Conservation (phyloP, 2,113 vertebrate species). For the Aphelocoma coerulescens region DNA sequence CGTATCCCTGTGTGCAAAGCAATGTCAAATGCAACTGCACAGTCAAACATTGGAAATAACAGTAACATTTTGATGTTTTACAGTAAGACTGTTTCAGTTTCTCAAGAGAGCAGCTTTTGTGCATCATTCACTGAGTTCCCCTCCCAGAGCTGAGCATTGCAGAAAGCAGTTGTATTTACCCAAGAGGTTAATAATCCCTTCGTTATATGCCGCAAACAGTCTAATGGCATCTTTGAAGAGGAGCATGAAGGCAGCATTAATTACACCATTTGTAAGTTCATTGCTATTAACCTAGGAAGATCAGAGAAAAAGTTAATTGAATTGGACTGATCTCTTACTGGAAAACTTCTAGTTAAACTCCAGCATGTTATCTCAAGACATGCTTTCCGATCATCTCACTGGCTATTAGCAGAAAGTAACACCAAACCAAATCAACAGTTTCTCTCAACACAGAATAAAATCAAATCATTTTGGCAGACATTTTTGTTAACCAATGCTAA, state of each 20-base stretch:
- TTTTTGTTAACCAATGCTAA: not conserved
- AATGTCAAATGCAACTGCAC: not conserved
- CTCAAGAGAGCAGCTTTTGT: not conserved
- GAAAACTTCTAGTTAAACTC: not conserved
- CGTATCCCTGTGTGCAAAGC: not conserved
- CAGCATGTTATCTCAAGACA: not conserved
- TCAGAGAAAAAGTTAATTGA: conserved; percentile 14
- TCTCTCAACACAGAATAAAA: not conserved
- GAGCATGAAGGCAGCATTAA: conserved; percentile 99
- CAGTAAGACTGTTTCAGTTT: not conserved
- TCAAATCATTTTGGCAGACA: not conserved
- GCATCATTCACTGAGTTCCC: not conserved
- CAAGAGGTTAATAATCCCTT: conserved; percentile 97
- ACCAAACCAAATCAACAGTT: not conserved
- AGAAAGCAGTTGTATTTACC: conserved; percentile 75
- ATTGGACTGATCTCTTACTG: not conserved
- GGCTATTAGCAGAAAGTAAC: not conserved
- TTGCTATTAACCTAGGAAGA: conserved; percentile 91
- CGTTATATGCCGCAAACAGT: conserved; percentile 97
- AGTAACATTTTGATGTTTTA: not conserved
- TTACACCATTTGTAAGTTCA: conserved; percentile 97
- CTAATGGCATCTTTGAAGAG: conserved; percentile 99
- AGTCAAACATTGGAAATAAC: not conserved
- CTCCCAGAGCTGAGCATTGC: not conserved
- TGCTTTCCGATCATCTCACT: not conserved